Evolutionary conservation across 1,140 invertebrate genomes (phyloP).

Genomic region (Caenorhabditis briggsae): DNA sequence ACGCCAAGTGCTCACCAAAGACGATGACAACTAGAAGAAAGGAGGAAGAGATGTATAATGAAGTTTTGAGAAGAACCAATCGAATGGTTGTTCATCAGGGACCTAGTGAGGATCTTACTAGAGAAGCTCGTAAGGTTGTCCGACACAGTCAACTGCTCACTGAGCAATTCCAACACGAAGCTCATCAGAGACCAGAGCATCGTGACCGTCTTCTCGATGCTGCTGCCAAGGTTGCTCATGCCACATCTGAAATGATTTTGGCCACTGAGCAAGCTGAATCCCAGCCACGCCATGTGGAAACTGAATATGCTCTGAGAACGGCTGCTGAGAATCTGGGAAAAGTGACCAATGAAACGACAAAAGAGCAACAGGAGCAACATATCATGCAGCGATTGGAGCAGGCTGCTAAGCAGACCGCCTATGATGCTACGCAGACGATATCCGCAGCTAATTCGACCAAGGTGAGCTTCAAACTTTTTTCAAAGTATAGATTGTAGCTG

Average conservation of each 20-base stretch:
- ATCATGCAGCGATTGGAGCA: conserved; percentile 85
- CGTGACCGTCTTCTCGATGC: conserved; percentile 89
- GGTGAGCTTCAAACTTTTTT: conserved; percentile 27
- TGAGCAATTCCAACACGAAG: conserved; percentile 91
- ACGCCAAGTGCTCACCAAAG: conserved; percentile 83
- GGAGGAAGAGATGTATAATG: conserved; percentile 80
- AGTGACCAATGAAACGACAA: conserved; percentile 87
- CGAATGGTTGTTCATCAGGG: conserved; percentile 86
- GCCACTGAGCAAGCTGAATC: conserved; percentile 91
- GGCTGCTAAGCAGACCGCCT: conserved; percentile 88
- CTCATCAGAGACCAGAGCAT: conserved; percentile 86
- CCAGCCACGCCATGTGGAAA: conserved; percentile 86
- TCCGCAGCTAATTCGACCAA: conserved; percentile 77
- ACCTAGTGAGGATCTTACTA: conserved; percentile 81
- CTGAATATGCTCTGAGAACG: conserved; percentile 86
- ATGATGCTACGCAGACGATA: conserved; percentile 90
- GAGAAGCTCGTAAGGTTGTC: conserved; percentile 84
- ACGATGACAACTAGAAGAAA: conserved; percentile 76
- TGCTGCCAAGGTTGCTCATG: conserved; percentile 90
- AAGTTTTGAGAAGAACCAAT: conserved; percentile 87
- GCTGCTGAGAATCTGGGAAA: conserved; percentile 92
- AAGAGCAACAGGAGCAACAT: conserved; percentile 86
- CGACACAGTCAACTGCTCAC: conserved; percentile 75
- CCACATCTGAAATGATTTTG: conserved; percentile 91
- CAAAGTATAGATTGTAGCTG: background rate